phyloP scores from a whole-genome alignment of 2,888 invertebrate genomes.

The Chrysomela aeneicollis region DNA sequence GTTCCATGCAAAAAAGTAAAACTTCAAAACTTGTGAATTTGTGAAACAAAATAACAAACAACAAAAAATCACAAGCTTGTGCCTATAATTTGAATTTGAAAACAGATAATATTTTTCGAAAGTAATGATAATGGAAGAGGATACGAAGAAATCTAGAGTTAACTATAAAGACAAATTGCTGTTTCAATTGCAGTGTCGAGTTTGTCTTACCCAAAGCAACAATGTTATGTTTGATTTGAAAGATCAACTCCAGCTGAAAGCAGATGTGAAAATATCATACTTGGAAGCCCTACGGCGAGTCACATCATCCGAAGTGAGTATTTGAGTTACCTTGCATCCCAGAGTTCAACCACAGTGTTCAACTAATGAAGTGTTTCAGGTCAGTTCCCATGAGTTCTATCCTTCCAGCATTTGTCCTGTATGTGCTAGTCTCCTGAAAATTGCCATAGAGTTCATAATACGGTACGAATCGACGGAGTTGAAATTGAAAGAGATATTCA shows the following conservation, averaged over 20 bases:
- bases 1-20: too few relatives aligned
- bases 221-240: conserved; percentile 34
- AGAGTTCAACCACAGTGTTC: neutral
- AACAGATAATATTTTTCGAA: neutral
- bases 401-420: conserved; percentile 36
- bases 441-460: conserved; percentile 29
- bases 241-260: conserved; percentile 23
- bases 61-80: too few relatives aligned
- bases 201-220: conserved; percentile 36
- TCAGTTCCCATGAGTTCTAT: conserved; percentile 25
- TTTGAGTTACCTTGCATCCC: neutral
- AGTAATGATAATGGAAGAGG: neutral
- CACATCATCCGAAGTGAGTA: conserved; percentile 28
- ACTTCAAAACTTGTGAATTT: too few relatives aligned
- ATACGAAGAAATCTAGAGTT: neutral
- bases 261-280: conserved; percentile 21
- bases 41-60: too few relatives aligned
- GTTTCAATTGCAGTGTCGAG: conserved; percentile 31
- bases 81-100: neutral
- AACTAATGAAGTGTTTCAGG: conserved; percentile 23
- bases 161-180: conserved; percentile 7
- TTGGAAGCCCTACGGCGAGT: conserved; percentile 33
- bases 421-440: conserved; percentile 36
- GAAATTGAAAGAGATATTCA: conserved; percentile 22
- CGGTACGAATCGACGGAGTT: conserved; percentile 31